Evolutionary conservation across 2,888 invertebrate species (phyloP), one percentile per base, ranked within the genome.

Genomic region (Myathropa florea): DNA sequence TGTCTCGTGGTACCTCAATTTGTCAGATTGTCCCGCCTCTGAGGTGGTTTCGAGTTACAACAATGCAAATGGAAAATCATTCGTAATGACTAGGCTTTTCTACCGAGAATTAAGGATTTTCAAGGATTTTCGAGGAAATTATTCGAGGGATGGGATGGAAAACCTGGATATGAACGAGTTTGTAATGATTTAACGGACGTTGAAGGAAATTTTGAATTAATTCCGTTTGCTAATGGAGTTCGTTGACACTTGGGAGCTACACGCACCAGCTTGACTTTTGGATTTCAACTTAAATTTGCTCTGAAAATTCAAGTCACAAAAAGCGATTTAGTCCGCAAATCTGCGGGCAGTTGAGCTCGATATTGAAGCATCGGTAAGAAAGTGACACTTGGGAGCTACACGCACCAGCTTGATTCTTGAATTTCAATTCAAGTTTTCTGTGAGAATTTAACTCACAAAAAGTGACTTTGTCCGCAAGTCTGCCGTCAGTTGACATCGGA

Each of bases 1-100:
- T 65, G 39, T 33, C 23, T 10, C 53, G 28, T 7, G 30, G 53
- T 39, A 28, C 64, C 57, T 83, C 72, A 78, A 73, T 78, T 72
- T 83, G 72, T 68, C 78, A 78, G 60, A 72, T 63, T 23, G 68
- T 63, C 30, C 57, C 67, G 55, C 77, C 83, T 39, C 61, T 57
- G 23, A 7, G 28, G 33, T 57, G 18, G 46, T 78, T 73, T 83
- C 68, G 28, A 33, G 73, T 83, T 78, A 73, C 83, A 72, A 46
- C 30, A 46, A 21, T 7, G 46, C 18, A 60, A 78, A 46, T 30
- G 18, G 30, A 23, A 61, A 21, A 30, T 36, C 3, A 21, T 28
- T 33, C 33, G 39, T 18, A n/a, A 28, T 26, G 14, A 46, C 18
- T 18, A 7, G 39, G 33, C 21, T 57, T 78, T 64, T 83, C 39